These are phyloP conservation scores for Ptychodera flava DNA, from an alignment of 35 echinoderm and acorn worm genomes.

Conservation along the genomic window DNA sequence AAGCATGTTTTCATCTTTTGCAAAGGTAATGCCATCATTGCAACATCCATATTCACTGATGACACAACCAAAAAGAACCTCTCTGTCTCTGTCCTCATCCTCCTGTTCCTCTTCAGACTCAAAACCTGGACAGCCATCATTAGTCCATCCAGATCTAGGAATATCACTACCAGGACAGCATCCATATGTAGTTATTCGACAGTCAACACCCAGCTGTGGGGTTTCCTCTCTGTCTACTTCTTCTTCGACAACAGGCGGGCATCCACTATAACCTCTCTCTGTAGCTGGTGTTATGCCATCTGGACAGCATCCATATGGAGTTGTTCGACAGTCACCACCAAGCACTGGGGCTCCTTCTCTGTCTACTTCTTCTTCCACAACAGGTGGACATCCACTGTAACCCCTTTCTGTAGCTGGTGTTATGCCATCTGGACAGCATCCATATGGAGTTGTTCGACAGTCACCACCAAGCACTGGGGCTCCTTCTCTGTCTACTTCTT, in stretches of 20 bases:
- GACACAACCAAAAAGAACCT: constrained; percentile 1
- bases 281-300: constrained; percentile 23
- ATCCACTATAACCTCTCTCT: background rate
- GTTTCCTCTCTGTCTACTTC: background rate
- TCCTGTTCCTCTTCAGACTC: background rate
- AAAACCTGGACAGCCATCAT: background rate
- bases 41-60: constrained; percentile 9
- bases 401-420: constrained; percentile 7
- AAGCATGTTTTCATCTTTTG: constrained; percentile 4
- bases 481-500: too few species aligned
- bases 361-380: background rate
- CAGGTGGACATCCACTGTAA: constrained; percentile 19
- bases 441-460: constrained; percentile 27
- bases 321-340: constrained; percentile 3
- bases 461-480: background rate
- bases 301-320: constrained; percentile 40
- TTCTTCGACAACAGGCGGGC: background rate
- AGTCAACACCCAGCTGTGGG: background rate
- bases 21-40: constrained; percentile 15
- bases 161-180: constrained; percentile 42
- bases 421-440: constrained; percentile 45
- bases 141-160: background rate
- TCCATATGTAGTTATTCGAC: constrained; percentile 22
- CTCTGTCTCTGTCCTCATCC: too few species aligned
- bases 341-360: background rate